Conservation (phyloP, 2,888 invertebrate species). For the Tanypteryx hageni region DNA sequence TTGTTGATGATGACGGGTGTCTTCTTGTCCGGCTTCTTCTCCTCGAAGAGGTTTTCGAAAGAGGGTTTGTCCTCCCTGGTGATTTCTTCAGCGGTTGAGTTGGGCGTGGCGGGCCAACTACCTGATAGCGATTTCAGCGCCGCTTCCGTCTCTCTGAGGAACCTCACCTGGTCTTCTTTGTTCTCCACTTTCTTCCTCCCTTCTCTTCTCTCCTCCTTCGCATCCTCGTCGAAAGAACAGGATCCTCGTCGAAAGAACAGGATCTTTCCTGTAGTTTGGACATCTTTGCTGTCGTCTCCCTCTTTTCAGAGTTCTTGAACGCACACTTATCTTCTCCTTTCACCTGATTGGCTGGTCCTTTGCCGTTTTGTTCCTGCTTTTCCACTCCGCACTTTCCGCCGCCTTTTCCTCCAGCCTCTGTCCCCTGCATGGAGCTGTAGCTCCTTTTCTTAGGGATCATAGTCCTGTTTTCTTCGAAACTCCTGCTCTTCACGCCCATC, state of each 20-base stretch:
- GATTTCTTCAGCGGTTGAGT: slow-evolving; percentile 65
- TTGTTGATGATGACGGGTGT: neutral
- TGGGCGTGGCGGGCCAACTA: slow-evolving; percentile 86
- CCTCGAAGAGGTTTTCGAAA: slow-evolving; percentile 90
- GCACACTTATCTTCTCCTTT: neutral
- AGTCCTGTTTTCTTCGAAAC: slow-evolving; percentile 25
- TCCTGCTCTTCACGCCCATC: slow-evolving; percentile 10
- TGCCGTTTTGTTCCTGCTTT: no score
- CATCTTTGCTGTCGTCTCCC: neutral
- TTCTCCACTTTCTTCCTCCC: slow-evolving; percentile 29
- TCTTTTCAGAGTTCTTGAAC: no score
- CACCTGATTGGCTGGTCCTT: neutral
- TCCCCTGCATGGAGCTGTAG: slow-evolving; percentile 11
- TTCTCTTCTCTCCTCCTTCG: no score
- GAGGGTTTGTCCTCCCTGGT: slow-evolving; percentile 76
- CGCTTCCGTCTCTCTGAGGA: slow-evolving; percentile 92
- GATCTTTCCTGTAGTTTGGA: neutral
- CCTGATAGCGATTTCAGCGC: slow-evolving; percentile 92
- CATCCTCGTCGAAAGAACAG: neutral
- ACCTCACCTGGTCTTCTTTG: slow-evolving; percentile 85
- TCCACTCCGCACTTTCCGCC: neutral
- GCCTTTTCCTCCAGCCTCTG: slow-evolving; percentile 21
- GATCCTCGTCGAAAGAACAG: neutral
- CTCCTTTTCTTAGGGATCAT: slow-evolving; percentile 42
- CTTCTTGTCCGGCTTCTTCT: slow-evolving; percentile 76